Evolutionary conservation across 2,797 vertebrate species (phyloP), one percentile per base, ranked within the genome.

Genomic region (Atherinosoma microstoma): DNA sequence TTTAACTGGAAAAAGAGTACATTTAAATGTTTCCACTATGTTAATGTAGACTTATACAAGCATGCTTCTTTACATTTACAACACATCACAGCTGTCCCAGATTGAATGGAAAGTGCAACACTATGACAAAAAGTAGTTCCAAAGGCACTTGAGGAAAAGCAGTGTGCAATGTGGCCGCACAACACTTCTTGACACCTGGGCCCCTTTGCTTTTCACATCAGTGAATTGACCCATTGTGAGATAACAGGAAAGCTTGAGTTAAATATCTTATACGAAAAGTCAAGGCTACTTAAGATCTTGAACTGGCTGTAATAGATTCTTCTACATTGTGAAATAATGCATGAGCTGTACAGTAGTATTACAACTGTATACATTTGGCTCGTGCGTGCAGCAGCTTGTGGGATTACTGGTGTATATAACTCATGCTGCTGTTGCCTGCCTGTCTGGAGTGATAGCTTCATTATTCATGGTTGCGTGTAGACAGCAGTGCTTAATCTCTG

Each of bases 401-500:
- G 76, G 85, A 88, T 91, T 85, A 78, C 70, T 71, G 84, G 86
- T 87, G 70, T 91, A 58, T 81, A 84, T 90, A 89, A 86, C 89
- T 87, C 87, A 84, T 70, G 74, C 83, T 78, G 90, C 90, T 83
- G 81, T 84, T 90, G 90, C 86, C 90, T 92, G 91, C 89, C 86
- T 90, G 90, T 93, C 90, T 91, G 70, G 66, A 87, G 88, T 87
- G 91, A 94, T 93, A 90, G 90, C 91, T 94, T 92, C 91, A 94
- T 95, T 95, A 94, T 94, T 94, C 90, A 94, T 94, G 93, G 82
- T 94, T 91, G 93, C 90, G 91, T 94, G 93, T 94, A 93, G 93
- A 94, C 94, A 89, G 92, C 81, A 77, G 91, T 79, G 87, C 88
- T 93, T 94, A 94, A 94, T 94, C 93, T 94, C 90, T 65, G 57